A percentile compares a stretch with the other conserved stretches of the same genome.
Evolutionary conservation across 2,888 invertebrate genomes (phyloP).

Genomic region (Himalopsyche kuldschensis): DNA sequence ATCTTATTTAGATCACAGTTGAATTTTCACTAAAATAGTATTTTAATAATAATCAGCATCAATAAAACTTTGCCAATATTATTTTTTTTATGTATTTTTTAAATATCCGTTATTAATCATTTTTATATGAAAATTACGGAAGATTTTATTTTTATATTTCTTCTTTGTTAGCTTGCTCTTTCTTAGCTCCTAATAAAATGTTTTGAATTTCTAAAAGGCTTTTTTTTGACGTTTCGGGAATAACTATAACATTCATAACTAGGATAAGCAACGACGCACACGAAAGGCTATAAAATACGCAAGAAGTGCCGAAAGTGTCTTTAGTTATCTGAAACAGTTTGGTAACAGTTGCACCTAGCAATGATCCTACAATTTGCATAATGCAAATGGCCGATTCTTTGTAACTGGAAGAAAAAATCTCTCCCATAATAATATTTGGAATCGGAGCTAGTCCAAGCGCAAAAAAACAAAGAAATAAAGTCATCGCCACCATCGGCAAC

Average conservation of each 20-base stretch:
- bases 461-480: slow-evolving; percentile 10
- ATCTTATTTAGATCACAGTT: too few relatives aligned
- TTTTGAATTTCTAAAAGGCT: slow-evolving; percentile 58
- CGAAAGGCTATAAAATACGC: slow-evolving; percentile 56
- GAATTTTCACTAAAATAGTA: too few relatives aligned
- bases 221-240: slow-evolving; percentile 62
- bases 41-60: too few relatives aligned
- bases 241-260: slow-evolving; percentile 51
- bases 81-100: too few relatives aligned
- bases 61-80: too few relatives aligned
- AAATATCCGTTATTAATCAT: too few relatives aligned
- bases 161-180: not conserved
- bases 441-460: slow-evolving; percentile 27
- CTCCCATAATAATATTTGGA: slow-evolving; percentile 31
- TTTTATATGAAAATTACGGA: too few relatives aligned
- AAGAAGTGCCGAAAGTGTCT: slow-evolving; percentile 52
- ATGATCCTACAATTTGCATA: slow-evolving; percentile 46
- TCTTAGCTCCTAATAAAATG: not conserved
- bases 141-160: not conserved
- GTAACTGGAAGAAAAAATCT: slow-evolving; percentile 26
- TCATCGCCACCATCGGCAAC: slow-evolving; percentile 19
- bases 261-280: slow-evolving; percentile 52
- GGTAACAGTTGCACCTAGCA: slow-evolving; percentile 53
- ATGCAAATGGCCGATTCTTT: slow-evolving; percentile 29
- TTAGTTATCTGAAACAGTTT: slow-evolving; percentile 57